Percentiles rank a stretch among this genome's conserved stretches.
Evolutionary conservation across 2,113 vertebrate species (phyloP).

Genomic region (Dermatemys mawii): DNA sequence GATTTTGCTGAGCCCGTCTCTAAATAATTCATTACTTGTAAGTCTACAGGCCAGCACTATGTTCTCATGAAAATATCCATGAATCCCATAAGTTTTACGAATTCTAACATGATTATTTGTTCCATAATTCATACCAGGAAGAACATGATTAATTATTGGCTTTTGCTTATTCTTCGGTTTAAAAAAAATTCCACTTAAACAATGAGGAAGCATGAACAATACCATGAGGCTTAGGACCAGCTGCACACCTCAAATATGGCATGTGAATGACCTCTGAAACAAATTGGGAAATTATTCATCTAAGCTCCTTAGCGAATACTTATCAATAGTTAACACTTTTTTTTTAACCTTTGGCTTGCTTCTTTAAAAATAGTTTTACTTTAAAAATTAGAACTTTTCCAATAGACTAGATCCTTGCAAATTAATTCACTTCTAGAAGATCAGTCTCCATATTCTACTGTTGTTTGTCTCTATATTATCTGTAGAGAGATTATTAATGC

Average conservation of each 20-base stretch:
- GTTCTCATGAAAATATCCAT: background rate
- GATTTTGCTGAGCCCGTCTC: background rate
- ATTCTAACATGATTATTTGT: background rate
- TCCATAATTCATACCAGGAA: background rate
- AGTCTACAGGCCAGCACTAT: background rate
- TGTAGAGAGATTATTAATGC: constrained; percentile 68
- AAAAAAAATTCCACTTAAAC: background rate
- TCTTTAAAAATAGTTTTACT: background rate
- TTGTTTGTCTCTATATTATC: constrained; percentile 44
- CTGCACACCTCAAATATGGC: background rate
- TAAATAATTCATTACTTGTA: background rate
- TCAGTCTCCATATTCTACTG: constrained; percentile 17
- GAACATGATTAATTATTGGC: background rate
- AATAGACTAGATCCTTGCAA: background rate
- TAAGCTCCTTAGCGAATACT: background rate
- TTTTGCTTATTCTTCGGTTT: background rate
- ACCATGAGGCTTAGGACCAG: background rate
- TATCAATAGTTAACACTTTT: background rate
- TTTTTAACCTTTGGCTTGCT: background rate
- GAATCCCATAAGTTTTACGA: background rate
- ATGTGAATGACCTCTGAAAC: background rate
- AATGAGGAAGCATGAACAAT: background rate
- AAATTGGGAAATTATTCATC: background rate
- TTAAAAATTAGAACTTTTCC: background rate
- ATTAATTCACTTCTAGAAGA: constrained; percentile 13